These are phyloP conservation scores for Strigamia transsilvanica DNA, from an alignment of 2,888 invertebrate species.

Conservation along the genomic window DNA sequence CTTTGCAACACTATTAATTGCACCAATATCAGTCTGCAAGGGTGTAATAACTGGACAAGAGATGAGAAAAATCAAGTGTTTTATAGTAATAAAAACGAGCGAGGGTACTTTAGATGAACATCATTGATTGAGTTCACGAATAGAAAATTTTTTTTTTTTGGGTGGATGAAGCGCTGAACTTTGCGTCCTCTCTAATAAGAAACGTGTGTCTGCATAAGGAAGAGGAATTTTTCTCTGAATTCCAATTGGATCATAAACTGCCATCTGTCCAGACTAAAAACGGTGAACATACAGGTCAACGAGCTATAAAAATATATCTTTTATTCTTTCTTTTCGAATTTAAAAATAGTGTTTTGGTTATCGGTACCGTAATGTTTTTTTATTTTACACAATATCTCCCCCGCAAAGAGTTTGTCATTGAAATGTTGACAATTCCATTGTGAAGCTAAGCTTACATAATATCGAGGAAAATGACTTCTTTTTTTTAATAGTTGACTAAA, in stretches of 20 bases:
- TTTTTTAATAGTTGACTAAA: no score
- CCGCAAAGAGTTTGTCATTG: no score
- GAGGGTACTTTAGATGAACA: background rate
- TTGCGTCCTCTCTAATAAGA: slow-evolving; percentile 5
- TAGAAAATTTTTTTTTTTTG: background rate
- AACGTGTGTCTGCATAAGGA: slow-evolving; percentile 26
- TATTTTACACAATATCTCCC: no score
- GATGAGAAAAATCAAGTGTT: slow-evolving; percentile 30
- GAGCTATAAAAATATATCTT: background rate
- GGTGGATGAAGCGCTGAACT: background rate
- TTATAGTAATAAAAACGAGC: background rate
- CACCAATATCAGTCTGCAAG: slow-evolving; percentile 1
- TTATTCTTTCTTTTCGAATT: background rate
- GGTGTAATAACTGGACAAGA: background rate
- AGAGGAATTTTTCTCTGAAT: slow-evolving; percentile 13
- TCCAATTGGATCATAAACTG: slow-evolving; percentile 16
- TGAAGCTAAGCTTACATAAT: background rate
- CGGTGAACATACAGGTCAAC: slow-evolving; percentile 4
- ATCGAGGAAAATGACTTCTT: background rate
- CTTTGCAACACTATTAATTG: background rate
- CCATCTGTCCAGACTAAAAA: slow-evolving; percentile 30
- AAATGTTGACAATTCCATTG: background rate
- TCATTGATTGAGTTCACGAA: background rate
- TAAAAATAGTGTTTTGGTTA: background rate
- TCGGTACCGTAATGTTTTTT: no score